phyloP scores from a whole-genome alignment of 2,113 vertebrate species.

The Nibea albiflora region DNA sequence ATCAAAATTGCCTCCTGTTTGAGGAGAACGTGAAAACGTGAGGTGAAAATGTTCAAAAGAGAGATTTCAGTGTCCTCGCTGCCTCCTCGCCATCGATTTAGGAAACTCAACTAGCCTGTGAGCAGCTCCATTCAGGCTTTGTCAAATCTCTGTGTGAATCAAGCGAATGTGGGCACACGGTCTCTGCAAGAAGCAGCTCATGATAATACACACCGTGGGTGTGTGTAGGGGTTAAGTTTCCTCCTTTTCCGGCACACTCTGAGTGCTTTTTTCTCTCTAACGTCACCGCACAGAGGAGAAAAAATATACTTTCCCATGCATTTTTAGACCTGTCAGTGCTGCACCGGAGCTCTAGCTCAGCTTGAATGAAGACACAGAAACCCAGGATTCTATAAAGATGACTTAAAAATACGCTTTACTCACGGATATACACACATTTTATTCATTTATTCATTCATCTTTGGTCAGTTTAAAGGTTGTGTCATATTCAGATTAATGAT shows the following conservation, averaged over 20 bases:
- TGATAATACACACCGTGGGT: conserved; percentile 35
- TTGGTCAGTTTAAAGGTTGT: too few relatives aligned
- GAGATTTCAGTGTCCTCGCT: conserved; percentile 2
- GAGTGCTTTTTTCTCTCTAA: conserved; percentile 2
- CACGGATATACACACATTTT: neutral
- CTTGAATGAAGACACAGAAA: too few relatives aligned
- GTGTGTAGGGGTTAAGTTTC: conserved; percentile 25
- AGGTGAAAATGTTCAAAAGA: conserved; percentile 25
- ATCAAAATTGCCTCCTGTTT: neutral
- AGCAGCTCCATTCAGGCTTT: conserved; percentile 50
- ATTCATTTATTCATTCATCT: neutral
- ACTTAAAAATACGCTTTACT: neutral
- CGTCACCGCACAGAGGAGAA: neutral
- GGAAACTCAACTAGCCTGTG: conserved; percentile 54
- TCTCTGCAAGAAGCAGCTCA: conserved; percentile 46
- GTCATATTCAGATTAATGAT: neutral
- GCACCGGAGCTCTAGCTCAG: too few relatives aligned
- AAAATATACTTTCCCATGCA: neutral
- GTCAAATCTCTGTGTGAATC: conserved; percentile 61
- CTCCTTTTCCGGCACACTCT: conserved; percentile 58
- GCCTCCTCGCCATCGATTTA: conserved; percentile 37
- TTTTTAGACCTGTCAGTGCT: neutral
- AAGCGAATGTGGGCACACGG: conserved; percentile 51
- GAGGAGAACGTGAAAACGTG: too few relatives aligned
- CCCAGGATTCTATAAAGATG: too few relatives aligned